phyloP scores from a whole-genome alignment of 1,140 invertebrate genomes.

The Acromyrmex heyeri region DNA sequence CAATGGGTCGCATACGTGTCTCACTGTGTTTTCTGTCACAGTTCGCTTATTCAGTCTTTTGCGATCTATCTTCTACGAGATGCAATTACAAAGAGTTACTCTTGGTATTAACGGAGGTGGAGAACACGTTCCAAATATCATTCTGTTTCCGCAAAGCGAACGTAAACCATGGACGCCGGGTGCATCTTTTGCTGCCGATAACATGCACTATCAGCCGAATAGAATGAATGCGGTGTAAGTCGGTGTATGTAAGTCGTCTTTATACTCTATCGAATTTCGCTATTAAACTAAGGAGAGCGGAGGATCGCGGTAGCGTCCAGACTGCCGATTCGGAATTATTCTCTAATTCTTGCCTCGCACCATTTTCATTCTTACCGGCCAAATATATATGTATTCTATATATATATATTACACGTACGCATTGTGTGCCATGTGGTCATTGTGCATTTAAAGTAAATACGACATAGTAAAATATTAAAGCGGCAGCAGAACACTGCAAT shows the following conservation, averaged over 20 bases:
- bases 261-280: not conserved
- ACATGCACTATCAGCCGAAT: conserved; percentile 22
- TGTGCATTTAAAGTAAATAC: conserved; percentile 79
- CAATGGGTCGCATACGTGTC: conserved; percentile 2
- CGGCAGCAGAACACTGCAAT: conserved; percentile 76
- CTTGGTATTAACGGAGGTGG: not conserved
- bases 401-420: conserved; percentile 44
- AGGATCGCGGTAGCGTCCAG: not conserved
- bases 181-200: conserved; percentile 19
- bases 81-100: conserved; percentile 16
- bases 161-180: conserved; percentile 27
- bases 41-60: conserved; percentile 41
- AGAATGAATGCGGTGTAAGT: conserved; percentile 30
- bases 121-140: not conserved
- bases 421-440: conserved; percentile 71
- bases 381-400: conserved; percentile 54
- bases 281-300: conserved; percentile 28
- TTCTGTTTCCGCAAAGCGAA: conserved; percentile 33
- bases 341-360: conserved; percentile 2
- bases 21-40: not conserved
- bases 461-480: conserved; percentile 79
- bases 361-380: conserved; percentile 42
- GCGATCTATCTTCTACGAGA: conserved; percentile 41
- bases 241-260: not conserved
- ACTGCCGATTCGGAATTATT: not conserved